A percentile compares a stretch with the other conserved stretches of the same genome.
Conservation (phyloP, 2,797 vertebrate genomes). For the Phrynocephalus guinanensis region DNA sequence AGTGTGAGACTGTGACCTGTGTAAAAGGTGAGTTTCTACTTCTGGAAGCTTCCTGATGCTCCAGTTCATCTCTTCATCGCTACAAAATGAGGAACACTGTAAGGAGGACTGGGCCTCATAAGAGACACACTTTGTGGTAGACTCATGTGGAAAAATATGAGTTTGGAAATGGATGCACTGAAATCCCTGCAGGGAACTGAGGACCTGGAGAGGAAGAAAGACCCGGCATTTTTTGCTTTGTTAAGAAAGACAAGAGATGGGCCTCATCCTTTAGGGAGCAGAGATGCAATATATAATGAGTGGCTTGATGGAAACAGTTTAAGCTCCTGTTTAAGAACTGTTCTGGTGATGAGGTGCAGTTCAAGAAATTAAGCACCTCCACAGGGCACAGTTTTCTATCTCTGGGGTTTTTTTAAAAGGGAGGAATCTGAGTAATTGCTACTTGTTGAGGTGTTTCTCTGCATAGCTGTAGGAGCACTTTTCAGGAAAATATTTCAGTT, state of each 20-base stretch:
- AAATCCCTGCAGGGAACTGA: not conserved
- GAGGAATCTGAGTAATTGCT: not conserved
- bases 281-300: not conserved
- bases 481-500: not conserved
- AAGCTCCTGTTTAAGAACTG: not conserved
- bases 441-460: not conserved
- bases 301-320: too few relatives aligned
- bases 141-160: not conserved
- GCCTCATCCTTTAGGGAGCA: not conserved
- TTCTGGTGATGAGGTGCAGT: not conserved
- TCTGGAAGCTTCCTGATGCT: too few relatives aligned
- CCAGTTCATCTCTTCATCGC: too few relatives aligned
- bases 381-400: not conserved
- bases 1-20: too few relatives aligned
- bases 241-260: not conserved
- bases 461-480: not conserved
- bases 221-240: not conserved
- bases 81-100: too few relatives aligned
- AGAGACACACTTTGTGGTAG: too few relatives aligned
- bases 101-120: too few relatives aligned
- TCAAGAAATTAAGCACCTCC: not conserved
- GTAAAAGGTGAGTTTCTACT: too few relatives aligned
- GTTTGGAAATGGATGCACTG: too few relatives aligned
- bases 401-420: too few relatives aligned
- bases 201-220: not conserved